phyloP scores from a whole-genome alignment of 2,113 vertebrate genomes.

The Entelurus aequoreus region DNA sequence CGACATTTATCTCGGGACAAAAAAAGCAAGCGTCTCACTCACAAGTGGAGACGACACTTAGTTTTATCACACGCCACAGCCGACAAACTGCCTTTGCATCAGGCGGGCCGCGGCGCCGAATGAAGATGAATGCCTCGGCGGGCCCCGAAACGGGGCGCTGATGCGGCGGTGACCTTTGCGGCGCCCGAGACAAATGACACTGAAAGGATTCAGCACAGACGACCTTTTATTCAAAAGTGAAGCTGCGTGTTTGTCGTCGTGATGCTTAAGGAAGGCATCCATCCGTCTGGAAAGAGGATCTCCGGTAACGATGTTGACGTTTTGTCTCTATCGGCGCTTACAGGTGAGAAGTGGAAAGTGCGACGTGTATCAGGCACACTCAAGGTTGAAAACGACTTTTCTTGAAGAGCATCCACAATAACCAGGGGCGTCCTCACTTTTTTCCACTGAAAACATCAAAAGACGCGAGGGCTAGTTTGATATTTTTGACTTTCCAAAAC shows the following conservation, averaged over 20 bases:
- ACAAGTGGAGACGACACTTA: constrained; percentile 27
- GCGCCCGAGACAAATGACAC: constrained; percentile 12
- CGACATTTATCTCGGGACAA: constrained; percentile 30
- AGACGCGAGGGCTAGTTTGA: too few species aligned
- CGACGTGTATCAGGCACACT: too few species aligned
- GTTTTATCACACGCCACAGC: constrained; percentile 20
- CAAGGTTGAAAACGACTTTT: too few species aligned
- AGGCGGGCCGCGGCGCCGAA: background rate
- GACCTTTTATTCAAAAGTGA: constrained; percentile 11
- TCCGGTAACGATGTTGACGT: too few species aligned
- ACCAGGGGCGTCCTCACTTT: too few species aligned
- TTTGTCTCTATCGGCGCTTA: background rate
- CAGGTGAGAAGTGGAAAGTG: too few species aligned
- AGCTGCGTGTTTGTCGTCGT: background rate
- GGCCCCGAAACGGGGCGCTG: constrained; percentile 29
- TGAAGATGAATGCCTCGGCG: constrained; percentile 12
- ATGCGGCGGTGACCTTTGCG: constrained; percentile 32
- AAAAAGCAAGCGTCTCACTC: constrained; percentile 37
- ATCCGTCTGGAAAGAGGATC: background rate
- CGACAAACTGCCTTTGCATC: constrained; percentile 29
- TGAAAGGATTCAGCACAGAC: constrained; percentile 12
- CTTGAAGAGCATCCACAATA: too few species aligned
- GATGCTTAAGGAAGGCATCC: background rate
- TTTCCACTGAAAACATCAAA: too few species aligned
- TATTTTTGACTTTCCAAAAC: too few species aligned